Evolutionary conservation across 2,113 vertebrate species (phyloP).

Genomic region (Perca fluviatilis): DNA sequence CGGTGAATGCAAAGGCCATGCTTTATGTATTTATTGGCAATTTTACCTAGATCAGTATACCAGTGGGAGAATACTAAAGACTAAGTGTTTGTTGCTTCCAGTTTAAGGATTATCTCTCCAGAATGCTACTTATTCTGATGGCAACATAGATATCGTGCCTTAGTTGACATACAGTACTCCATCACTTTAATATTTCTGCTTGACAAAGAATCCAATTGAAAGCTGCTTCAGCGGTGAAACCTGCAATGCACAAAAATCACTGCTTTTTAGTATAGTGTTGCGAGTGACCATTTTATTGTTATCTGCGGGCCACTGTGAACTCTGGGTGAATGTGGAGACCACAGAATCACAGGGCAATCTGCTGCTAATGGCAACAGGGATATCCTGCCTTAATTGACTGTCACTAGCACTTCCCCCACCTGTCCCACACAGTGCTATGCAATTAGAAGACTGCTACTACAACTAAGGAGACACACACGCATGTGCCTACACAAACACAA

Average conservation of each 20-base stretch:
- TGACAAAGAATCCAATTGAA: neutral
- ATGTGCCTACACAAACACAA: slow-evolving; percentile 13
- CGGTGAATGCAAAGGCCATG: neutral
- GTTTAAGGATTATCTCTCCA: neutral
- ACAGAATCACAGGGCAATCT: slow-evolving; percentile 82
- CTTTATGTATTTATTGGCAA: neutral
- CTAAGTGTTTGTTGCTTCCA: neutral
- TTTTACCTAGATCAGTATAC: neutral
- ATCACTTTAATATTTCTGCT: neutral
- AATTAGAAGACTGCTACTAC: slow-evolving; percentile 80
- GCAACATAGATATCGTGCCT: neutral
- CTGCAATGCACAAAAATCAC: slow-evolving; percentile 5
- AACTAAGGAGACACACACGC: slow-evolving; percentile 64
- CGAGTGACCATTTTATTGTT: slow-evolving; percentile 47
- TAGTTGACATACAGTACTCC: neutral
- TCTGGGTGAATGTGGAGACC: slow-evolving; percentile 70
- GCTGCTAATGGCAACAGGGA: slow-evolving; percentile 82
- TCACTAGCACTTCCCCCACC: slow-evolving; percentile 81
- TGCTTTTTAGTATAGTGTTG: slow-evolving; percentile 34
- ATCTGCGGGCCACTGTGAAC: slow-evolving; percentile 57
- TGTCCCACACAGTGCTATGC: slow-evolving; percentile 80
- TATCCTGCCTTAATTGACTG: slow-evolving; percentile 85
- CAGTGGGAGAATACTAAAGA: neutral
- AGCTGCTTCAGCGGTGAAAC: neutral
- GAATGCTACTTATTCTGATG: neutral